Evolutionary conservation across 2,797 vertebrate species (phyloP), one percentile per base, ranked within the genome.

Genomic region (Smutsia gigantea): DNA sequence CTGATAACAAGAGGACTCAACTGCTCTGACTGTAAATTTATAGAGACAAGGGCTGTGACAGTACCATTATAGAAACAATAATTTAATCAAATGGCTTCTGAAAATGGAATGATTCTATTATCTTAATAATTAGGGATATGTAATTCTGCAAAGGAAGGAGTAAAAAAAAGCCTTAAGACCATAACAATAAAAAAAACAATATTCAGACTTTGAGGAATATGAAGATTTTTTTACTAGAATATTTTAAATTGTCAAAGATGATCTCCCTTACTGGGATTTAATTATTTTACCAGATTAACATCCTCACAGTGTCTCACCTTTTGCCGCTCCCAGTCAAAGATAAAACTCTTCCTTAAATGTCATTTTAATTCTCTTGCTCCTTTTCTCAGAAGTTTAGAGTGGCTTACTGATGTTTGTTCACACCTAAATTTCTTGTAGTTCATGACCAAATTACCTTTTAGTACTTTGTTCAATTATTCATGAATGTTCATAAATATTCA

Each of bases 401-500:
- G 42, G n/a, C 4, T 87, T 21, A 25, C 21, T 11, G 8, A 46
- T 72, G 55, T 39, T 4, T 89, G 4, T 34, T 90, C 11, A 83
- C n/a, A 95, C 42, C 37, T 81, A 77, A 92, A 34, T 42, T 71
- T 84, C 69, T 87, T 66, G 10, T 64, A 87, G 46, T 55, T 93
- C 17, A 29, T 37, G 29, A 69, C 27, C 39, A 87, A 95, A 74
- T 39, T 87, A 53, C 29, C 11, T 51, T 78, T 61, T 59, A 88
- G 31, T 34, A 66, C 14, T 91, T 87, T 53, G 25, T 18, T 94
- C 9, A 34, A n/a, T 31, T 87, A 39, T 11, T 92, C 31, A 46
- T 63, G 90, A 96, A 78, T 92, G 34, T 66, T 77, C 57, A 93
- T 19, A 90, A 85, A 81, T 82, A 71, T 83, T 63, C 13, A 90